A percentile compares a stretch with the other conserved stretches of the same genome.
Conservation (phyloP, 92 coral and sea anemone species). For the Paramuricea clavata region DNA sequence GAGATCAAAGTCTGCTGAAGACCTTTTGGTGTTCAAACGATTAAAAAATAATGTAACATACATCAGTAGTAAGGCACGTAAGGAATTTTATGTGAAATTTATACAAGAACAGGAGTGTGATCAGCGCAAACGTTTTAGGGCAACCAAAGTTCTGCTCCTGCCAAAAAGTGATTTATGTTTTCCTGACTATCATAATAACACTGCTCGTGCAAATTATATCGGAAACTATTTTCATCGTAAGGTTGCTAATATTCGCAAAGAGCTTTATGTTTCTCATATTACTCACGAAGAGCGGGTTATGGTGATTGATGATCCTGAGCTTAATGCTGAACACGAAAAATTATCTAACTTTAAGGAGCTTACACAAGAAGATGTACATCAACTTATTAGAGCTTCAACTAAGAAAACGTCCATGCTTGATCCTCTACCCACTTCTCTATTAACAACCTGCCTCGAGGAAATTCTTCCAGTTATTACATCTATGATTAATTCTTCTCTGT, state of each 20-base stretch:
- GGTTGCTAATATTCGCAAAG: constrained; percentile 53
- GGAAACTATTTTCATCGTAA: constrained; percentile 60
- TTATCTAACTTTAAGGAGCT: too few species aligned
- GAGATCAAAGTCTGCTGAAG: too few species aligned
- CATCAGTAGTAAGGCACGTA: constrained; percentile 61
- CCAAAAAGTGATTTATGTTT: too few species aligned
- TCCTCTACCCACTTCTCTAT: constrained; percentile 53
- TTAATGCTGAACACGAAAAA: constrained; percentile 51
- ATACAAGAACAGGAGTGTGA: constrained; percentile 36
- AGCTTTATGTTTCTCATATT: too few species aligned
- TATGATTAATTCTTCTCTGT: constrained; percentile 50
- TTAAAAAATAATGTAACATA: too few species aligned
- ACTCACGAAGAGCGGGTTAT: constrained; percentile 53
- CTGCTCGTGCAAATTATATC: constrained; percentile 59
- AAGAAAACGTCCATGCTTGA: constrained; percentile 50
- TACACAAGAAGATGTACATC: not conserved
- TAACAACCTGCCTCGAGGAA: constrained; percentile 4
- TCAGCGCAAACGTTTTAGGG: constrained; percentile 57
- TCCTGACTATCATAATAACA: constrained; percentile 55
- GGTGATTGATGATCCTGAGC: constrained; percentile 57
- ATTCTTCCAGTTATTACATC: constrained; percentile 37
- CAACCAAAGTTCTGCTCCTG: constrained; percentile 44
- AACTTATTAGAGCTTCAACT: constrained; percentile 60
- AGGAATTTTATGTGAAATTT: constrained; percentile 51
- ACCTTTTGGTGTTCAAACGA: too few species aligned